A percentile compares a stretch with the other conserved stretches of the same genome.
Conservation (phyloP, 2,113 vertebrate species). For the Erythrocercus mccallii region DNA sequence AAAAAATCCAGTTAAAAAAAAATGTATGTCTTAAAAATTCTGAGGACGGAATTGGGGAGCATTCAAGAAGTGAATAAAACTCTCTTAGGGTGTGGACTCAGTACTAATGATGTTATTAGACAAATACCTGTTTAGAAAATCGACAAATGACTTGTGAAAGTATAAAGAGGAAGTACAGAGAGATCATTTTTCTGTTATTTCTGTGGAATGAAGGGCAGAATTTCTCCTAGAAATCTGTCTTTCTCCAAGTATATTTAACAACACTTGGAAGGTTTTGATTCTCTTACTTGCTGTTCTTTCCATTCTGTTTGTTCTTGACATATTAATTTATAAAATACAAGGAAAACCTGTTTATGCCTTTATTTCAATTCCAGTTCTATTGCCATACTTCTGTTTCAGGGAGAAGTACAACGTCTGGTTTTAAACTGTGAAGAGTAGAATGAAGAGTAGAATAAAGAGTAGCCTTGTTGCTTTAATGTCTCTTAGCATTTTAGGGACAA, state of each 20-base stretch:
- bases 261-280: not conserved
- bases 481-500: not conserved
- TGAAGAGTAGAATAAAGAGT: not conserved
- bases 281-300: not conserved
- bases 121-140: not conserved
- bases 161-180: not conserved
- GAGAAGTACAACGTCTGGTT: not conserved
- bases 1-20: not conserved
- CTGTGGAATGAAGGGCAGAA: not conserved
- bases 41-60: accelerated
- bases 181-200: not conserved
- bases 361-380: not conserved
- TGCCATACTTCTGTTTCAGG: not conserved
- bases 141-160: not conserved
- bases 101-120: not conserved
- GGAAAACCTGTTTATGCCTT: not conserved
- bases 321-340: not conserved
- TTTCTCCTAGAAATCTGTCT: not conserved
- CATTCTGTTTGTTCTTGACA: not conserved
- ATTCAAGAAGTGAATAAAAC: not conserved
- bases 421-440: not conserved
- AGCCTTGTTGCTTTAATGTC: not conserved
- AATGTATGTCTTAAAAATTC: not conserved
- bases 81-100: not conserved
- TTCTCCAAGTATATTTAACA: not conserved